Evolutionary conservation across 2,797 vertebrate genomes (phyloP).

Genomic region (Hemitrygon akajei): DNA sequence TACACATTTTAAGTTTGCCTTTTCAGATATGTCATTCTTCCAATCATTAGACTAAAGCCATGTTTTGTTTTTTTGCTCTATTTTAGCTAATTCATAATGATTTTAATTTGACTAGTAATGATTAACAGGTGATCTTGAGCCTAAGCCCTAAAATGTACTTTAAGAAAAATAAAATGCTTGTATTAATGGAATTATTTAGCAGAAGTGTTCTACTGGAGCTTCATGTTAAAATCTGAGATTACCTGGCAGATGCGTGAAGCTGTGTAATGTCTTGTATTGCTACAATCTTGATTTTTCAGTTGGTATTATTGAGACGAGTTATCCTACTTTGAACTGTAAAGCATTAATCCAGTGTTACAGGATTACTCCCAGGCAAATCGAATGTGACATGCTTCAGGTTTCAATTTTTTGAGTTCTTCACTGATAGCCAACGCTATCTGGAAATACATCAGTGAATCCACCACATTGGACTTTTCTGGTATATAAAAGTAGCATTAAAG

Average conservation of each 20-base stretch:
- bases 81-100: neutral
- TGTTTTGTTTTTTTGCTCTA: neutral
- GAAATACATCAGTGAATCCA: neutral
- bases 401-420: neutral
- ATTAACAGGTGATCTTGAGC: neutral
- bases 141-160: neutral
- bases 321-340: neutral
- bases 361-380: neutral
- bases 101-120: neutral
- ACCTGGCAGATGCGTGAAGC: neutral
- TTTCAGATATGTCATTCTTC: neutral
- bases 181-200: neutral
- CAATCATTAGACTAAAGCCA: neutral
- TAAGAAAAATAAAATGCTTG: neutral
- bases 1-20: neutral
- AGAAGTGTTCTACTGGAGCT: neutral
- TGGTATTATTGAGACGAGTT: neutral
- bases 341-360: neutral
- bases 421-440: neutral
- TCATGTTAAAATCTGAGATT: neutral
- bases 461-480: too few relatives aligned
- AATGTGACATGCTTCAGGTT: neutral
- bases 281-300: neutral
- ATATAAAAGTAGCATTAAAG: too few relatives aligned
- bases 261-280: neutral